Evolutionary conservation across 2,888 invertebrate genomes (phyloP), one percentile per base, ranked within the genome.

Genomic region (Melieria omissa): DNA sequence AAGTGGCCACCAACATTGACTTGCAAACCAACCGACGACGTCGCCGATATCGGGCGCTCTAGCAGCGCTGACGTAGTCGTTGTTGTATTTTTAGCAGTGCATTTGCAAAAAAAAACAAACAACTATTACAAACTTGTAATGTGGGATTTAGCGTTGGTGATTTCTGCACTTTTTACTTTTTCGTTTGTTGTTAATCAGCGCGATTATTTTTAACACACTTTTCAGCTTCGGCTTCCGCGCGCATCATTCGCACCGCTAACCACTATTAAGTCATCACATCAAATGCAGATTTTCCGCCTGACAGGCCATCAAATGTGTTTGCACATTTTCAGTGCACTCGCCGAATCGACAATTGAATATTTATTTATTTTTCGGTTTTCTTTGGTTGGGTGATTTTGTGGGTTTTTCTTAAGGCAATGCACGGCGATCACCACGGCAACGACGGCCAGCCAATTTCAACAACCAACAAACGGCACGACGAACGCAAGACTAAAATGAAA

Each of bases 401-500:
- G 29, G 29, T 29, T 29, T 29, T 29, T 29, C 29, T 29, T 29
- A 29, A 29, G 29, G 29, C 29, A 29, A 29, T 29, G 29, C 29
- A 29, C 29, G 29, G 29, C 52, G 54, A 61, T 71, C n/a, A 46
- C 66, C 66, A 71, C 71, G 69, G 65, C 70, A 69, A 61, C 63
- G 58, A 47, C 14, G 44, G 14, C 60, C 60, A 41, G 60, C 52
- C 49, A 16, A 46, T n/a, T 52, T 58, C 61, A 29, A 52, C 64
- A 68, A 54, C 65, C 72, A 66, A 70, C 64, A 61, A 69, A 69
- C 71, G 68, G 49, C 45, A 78, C 76, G 74, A 76, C 76, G 72
- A 78, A 74, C 72, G 74, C 76, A 75, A 75, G 74, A 79, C 79
- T 79, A 73, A 78, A 77, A 73, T 77, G 73, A 67, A 73, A 75